Evolutionary conservation across 2,888 invertebrate species (phyloP).

Genomic region (Vannuccia rotundouncinata): DNA sequence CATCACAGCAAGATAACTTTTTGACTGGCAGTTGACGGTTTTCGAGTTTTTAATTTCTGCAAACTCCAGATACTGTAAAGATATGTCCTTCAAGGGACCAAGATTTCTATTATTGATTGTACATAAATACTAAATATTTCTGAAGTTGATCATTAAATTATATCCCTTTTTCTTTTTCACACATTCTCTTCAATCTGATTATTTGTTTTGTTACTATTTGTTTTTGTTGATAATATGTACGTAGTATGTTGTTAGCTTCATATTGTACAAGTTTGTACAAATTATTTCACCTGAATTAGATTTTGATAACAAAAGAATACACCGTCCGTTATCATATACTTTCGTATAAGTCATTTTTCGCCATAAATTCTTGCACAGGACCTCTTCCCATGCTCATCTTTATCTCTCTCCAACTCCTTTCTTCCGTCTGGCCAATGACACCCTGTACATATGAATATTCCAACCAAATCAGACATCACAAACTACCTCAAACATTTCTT

Average conservation of each 20-base stretch:
- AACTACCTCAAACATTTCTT: too few relatives aligned
- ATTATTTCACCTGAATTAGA: neutral
- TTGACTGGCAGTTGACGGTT: neutral
- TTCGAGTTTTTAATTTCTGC: neutral
- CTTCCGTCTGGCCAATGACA: conserved; percentile 8
- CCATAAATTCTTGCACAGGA: neutral
- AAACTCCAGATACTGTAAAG: neutral
- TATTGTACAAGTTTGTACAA: neutral
- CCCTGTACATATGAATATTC: conserved; percentile 3
- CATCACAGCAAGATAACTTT: neutral
- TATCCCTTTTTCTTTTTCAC: too few relatives aligned
- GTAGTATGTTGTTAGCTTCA: neutral
- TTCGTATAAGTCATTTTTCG: neutral
- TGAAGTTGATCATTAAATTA: too few relatives aligned
- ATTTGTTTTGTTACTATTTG: neutral
- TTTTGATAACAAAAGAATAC: neutral
- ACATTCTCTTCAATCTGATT: too few relatives aligned
- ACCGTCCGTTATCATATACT: neutral
- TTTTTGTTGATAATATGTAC: neutral
- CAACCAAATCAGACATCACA: too few relatives aligned
- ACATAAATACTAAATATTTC: neutral
- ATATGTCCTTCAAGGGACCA: neutral
- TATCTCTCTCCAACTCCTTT: neutral
- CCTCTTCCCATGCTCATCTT: neutral
- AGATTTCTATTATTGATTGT: neutral